Conservation (phyloP, 2,888 invertebrate genomes). For the Rhamnusium bicolor region DNA sequence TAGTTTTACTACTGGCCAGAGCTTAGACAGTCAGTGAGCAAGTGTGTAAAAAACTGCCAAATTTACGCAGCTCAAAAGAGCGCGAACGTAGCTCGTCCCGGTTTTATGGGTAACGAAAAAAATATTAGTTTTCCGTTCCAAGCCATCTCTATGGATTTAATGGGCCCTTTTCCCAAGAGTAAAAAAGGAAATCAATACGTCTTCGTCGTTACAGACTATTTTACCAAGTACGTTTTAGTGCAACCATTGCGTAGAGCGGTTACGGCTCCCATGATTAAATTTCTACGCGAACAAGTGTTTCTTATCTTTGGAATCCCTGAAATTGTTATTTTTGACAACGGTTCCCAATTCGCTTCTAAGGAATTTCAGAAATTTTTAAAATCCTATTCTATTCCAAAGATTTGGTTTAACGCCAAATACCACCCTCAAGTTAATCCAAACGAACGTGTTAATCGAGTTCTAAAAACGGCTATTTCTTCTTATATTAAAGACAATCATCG, state of each 20-base stretch:
- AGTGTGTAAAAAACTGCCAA: too few relatives aligned
- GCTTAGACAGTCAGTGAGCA: too few relatives aligned
- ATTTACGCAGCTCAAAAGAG: too few relatives aligned
- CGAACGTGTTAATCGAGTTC: slow-evolving; percentile 21
- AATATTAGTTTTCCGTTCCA: too few relatives aligned
- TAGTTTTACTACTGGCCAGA: too few relatives aligned
- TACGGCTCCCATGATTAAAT: slow-evolving; percentile 26
- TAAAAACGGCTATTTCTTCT: slow-evolving; percentile 17
- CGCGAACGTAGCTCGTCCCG: too few relatives aligned
- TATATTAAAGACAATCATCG: slow-evolving; percentile 38
- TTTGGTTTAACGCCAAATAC: slow-evolving; percentile 30
- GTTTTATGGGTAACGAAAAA: too few relatives aligned
- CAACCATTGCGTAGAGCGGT: slow-evolving; percentile 49
- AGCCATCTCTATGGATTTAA: too few relatives aligned
- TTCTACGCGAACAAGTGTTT: slow-evolving; percentile 42
- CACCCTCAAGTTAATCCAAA: slow-evolving; percentile 36
- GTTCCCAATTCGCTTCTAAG: slow-evolving; percentile 48
- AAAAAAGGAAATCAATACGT: too few relatives aligned
- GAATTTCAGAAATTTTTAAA: slow-evolving; percentile 15
- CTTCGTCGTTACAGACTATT: slow-evolving; percentile 42
- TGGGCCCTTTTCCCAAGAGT: too few relatives aligned
- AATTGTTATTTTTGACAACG: slow-evolving; percentile 54
- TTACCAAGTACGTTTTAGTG: slow-evolving; percentile 37
- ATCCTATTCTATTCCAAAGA: background rate
- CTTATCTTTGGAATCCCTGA: slow-evolving; percentile 53